Evolutionary conservation across 2,888 invertebrate genomes (phyloP).

Genomic region (Acleris laterana): DNA sequence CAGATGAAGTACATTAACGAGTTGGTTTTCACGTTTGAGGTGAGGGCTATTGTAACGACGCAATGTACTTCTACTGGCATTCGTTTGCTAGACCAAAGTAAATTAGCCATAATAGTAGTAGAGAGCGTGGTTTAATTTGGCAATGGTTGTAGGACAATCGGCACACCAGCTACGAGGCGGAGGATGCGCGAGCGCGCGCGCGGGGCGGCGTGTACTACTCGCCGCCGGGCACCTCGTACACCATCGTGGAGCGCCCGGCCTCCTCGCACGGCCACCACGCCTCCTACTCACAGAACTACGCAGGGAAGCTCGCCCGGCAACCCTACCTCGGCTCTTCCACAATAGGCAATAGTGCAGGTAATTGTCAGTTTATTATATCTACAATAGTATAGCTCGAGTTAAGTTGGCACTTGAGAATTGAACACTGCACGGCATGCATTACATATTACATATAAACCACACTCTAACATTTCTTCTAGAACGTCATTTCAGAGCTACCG

Average conservation of each 20-base stretch:
- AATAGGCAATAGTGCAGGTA: slow-evolving; percentile 80
- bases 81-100: too few species aligned
- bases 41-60: too few species aligned
- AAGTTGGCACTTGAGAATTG: too few species aligned
- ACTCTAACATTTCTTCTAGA: too few species aligned
- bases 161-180: slow-evolving; percentile 80
- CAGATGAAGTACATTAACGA: too few species aligned
- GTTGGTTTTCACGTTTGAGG: too few species aligned
- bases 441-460: too few species aligned
- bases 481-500: too few species aligned
- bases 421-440: too few species aligned
- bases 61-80: too few species aligned
- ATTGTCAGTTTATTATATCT: not conserved
- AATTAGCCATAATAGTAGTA: not conserved
- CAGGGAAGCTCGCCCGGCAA: slow-evolving; percentile 79
- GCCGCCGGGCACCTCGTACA: slow-evolving; percentile 94
- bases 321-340: slow-evolving; percentile 89
- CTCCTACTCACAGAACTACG: slow-evolving; percentile 84
- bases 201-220: slow-evolving; percentile 92
- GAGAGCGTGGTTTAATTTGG: slow-evolving; percentile 48
- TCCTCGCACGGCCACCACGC: slow-evolving; percentile 88
- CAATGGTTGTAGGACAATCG: slow-evolving; percentile 79
- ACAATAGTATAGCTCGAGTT: too few species aligned
- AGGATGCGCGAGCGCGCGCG: slow-evolving; percentile 79
- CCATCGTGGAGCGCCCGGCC: slow-evolving; percentile 92